Conservation (phyloP, 2,888 invertebrate species). For the Acheta domesticus region DNA sequence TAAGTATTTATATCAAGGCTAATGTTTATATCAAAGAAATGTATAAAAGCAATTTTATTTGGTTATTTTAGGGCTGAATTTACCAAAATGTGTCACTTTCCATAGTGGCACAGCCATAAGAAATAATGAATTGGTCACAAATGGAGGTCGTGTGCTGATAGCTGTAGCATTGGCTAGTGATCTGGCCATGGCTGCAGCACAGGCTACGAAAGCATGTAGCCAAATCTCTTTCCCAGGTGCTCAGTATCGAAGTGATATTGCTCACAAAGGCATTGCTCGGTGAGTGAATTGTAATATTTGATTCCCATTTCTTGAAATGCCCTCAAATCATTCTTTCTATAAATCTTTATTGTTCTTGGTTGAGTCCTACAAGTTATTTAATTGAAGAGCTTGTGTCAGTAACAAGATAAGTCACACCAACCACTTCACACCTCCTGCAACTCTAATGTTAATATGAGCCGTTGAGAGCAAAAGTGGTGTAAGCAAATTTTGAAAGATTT, state of each 20-base stretch:
- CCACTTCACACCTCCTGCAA: too few species aligned
- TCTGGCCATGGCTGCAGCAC: conserved; percentile 67
- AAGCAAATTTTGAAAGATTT: too few species aligned
- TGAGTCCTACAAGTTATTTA: too few species aligned
- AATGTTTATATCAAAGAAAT: too few species aligned
- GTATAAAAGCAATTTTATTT: too few species aligned
- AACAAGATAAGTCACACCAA: too few species aligned
- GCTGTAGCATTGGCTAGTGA: conserved; percentile 67
- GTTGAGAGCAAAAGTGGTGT: too few species aligned
- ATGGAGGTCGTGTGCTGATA: conserved; percentile 85
- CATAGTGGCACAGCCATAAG: conserved; percentile 71
- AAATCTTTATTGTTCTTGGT: too few species aligned
- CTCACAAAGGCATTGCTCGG: conserved; percentile 79
- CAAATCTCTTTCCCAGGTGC: conserved; percentile 78
- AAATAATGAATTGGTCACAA: conserved; percentile 66
- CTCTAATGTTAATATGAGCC: too few species aligned
- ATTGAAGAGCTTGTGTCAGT: too few species aligned
- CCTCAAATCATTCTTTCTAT: neutral
- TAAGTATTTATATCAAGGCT: conserved; percentile 29
- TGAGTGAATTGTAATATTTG: conserved; percentile 45
- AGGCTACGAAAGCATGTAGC: conserved; percentile 67
- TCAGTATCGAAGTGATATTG: conserved; percentile 87
- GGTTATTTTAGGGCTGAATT: neutral
- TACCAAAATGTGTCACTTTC: conserved; percentile 62
- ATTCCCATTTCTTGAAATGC: neutral